phyloP scores from a whole-genome alignment of 1,140 invertebrate genomes.

The Vanessa tameamea region DNA sequence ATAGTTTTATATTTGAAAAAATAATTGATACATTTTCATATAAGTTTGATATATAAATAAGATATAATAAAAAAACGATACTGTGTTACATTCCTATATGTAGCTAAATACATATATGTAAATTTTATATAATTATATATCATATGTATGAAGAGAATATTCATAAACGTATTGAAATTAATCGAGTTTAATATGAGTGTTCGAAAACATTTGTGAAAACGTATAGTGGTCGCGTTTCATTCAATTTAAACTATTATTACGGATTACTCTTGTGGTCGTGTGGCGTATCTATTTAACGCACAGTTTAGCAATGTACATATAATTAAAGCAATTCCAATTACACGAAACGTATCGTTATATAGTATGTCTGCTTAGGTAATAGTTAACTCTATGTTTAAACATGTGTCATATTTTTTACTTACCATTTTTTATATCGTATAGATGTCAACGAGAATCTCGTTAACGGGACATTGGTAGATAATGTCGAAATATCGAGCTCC shows the following conservation, averaged over 20 bases:
- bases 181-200: background rate
- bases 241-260: constrained; percentile 27
- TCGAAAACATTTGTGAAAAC: background rate
- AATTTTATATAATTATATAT: no score
- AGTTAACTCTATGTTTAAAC: background rate
- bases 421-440: no score
- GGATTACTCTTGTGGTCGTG: constrained; percentile 12
- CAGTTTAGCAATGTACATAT: constrained; percentile 26
- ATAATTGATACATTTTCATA: no score
- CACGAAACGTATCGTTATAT: background rate
- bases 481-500: no score
- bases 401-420: background rate
- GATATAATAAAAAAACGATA: no score
- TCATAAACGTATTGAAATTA: background rate
- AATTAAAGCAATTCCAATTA: constrained; percentile 19
- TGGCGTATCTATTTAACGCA: constrained; percentile 21
- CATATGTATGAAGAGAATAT: no score
- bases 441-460: no score
- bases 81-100: no score
- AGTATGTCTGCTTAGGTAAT: background rate
- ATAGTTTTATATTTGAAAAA: no score
- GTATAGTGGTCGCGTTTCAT: constrained; percentile 4
- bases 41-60: no score
- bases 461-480: no score
- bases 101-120: no score